Conservation (phyloP, 2,797 vertebrate species). For the Remorina albescens region DNA sequence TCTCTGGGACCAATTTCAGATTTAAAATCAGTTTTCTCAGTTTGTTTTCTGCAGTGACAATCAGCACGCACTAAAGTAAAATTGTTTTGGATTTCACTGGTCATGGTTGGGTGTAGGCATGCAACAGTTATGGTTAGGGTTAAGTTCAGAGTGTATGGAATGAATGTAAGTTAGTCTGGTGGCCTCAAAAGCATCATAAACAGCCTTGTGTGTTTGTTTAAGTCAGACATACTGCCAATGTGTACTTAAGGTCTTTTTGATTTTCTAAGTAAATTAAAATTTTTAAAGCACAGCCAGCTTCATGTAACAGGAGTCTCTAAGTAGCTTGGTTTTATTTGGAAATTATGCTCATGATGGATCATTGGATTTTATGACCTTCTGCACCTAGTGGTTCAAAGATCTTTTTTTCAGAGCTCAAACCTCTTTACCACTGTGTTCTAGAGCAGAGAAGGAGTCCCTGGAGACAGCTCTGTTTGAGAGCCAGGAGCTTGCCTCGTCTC, state of each 20-base stretch:
- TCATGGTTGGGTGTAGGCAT: conserved; percentile 21
- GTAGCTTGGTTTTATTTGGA: conserved; percentile 76
- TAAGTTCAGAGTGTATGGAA: conserved; percentile 33
- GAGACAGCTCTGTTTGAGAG: conserved; percentile 84
- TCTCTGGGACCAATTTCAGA: conserved; percentile 30
- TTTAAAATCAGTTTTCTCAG: conserved; percentile 38
- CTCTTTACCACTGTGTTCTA: conserved; percentile 68
- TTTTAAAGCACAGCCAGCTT: conserved; percentile 39
- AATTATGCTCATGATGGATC: conserved; percentile 66
- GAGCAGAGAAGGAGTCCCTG: conserved; percentile 85
- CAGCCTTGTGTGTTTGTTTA: conserved; percentile 46
- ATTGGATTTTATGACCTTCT: conserved; percentile 72
- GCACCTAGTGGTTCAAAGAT: conserved; percentile 67
- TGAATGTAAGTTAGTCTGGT: conserved; percentile 34
- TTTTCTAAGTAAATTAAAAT: conserved; percentile 44
- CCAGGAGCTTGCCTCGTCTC: conserved; percentile 80
- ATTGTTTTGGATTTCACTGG: conserved; percentile 5
- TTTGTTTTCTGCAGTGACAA: conserved; percentile 37
- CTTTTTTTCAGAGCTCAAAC: conserved; percentile 51
- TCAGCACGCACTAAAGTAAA: conserved; percentile 26
- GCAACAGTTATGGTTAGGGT: conserved; percentile 43
- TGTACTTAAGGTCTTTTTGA: conserved; percentile 56
- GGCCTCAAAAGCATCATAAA: conserved; percentile 46
- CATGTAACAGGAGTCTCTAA: conserved; percentile 69
- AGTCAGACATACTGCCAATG: conserved; percentile 61